phyloP scores from a whole-genome alignment of 2,113 vertebrate species.

The Corvus hawaiiensis region DNA sequence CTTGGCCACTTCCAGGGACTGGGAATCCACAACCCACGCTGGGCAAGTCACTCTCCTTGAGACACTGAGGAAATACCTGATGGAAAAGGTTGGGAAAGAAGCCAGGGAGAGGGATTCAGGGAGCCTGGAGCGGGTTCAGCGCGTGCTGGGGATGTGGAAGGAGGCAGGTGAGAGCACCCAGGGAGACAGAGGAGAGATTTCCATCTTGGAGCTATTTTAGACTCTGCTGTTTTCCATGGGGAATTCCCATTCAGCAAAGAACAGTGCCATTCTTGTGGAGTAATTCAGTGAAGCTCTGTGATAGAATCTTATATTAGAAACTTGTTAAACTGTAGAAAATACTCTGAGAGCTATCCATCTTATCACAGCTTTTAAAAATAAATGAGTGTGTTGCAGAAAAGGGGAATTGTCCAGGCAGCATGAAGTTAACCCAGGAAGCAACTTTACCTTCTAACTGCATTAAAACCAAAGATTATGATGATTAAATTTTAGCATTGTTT shows the following conservation, averaged over 20 bases:
- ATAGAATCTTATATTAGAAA: neutral
- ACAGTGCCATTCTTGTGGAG: neutral
- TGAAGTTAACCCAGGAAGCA: neutral
- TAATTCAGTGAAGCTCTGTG: neutral
- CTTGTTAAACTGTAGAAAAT: neutral
- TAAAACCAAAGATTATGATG: neutral
- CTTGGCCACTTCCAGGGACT: neutral
- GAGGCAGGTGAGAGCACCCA: neutral
- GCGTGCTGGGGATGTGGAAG: neutral
- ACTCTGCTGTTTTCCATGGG: neutral
- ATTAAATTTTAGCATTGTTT: neutral
- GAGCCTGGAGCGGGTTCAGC: neutral
- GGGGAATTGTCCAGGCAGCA: neutral
- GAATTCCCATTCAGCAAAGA: conserved; percentile 25
- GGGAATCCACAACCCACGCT: neutral
- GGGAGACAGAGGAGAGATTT: neutral
- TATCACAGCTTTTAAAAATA: neutral
- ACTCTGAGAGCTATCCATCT: neutral
- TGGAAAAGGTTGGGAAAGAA: neutral
- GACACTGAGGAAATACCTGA: neutral
- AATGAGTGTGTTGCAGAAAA: neutral
- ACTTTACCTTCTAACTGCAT: neutral
- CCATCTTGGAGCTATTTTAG: conserved; percentile 7
- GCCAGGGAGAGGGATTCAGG: neutral
- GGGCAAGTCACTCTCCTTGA: neutral